These are phyloP conservation scores for Spinus pinus DNA, from an alignment of 2,797 vertebrate species.

Conservation along the genomic window DNA sequence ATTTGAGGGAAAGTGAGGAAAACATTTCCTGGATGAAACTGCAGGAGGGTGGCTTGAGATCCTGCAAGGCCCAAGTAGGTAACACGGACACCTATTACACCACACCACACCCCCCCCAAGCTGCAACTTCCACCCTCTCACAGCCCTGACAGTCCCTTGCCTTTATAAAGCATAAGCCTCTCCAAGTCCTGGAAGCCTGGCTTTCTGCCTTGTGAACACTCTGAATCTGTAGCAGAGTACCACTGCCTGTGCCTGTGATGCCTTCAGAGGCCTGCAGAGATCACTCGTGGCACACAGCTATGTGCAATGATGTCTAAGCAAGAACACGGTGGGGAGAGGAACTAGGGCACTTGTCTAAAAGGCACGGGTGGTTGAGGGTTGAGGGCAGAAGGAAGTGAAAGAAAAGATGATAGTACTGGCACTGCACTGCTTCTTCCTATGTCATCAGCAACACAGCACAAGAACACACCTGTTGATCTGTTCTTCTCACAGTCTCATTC, in stretches of 20 bases:
- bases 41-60: not conserved
- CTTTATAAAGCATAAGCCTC: not conserved
- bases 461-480: not conserved
- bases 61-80: not conserved
- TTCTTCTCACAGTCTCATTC: not conserved
- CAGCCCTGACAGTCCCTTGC: not conserved
- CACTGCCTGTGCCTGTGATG: not conserved
- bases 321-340: not conserved
- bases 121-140: not conserved
- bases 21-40: not conserved
- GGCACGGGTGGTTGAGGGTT: accelerated
- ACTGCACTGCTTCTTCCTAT: not conserved
- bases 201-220: not conserved
- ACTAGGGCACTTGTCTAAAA: not conserved
- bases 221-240: not conserved
- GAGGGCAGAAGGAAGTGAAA: not conserved
- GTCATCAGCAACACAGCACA: not conserved
- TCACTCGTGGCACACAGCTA: not conserved
- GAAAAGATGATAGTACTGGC: not conserved
- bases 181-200: not conserved
- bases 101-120: not conserved
- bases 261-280: not conserved
- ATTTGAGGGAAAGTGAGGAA: not conserved
- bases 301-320: accelerated
- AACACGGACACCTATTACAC: not conserved